Percentiles rank a stretch among this genome's conserved stretches.
Evolutionary conservation across 2,797 vertebrate genomes (phyloP).

Genomic region (Graptemys geographica): DNA sequence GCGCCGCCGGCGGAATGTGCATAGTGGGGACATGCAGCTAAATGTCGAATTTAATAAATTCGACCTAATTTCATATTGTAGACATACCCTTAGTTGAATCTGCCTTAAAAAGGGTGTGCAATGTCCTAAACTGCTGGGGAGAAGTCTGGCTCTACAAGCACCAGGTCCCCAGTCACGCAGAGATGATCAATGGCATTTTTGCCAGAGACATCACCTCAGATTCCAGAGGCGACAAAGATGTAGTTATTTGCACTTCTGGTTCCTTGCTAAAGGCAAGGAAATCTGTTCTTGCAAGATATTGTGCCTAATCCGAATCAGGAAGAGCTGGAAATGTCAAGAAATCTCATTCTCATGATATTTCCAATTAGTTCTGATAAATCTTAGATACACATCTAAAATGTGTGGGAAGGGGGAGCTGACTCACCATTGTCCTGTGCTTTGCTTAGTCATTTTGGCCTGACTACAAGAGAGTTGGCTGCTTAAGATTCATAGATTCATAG

Average conservation of each 20-base stretch:
- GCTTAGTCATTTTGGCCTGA: not conserved
- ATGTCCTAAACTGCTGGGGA: not conserved
- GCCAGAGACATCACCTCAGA: fast-evolving
- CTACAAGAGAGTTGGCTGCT: not conserved
- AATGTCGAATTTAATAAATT: too few species aligned
- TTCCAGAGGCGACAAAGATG: fast-evolving
- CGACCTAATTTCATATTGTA: too few species aligned
- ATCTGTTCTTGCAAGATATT: not conserved
- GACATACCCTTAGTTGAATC: too few species aligned
- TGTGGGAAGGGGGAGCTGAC: fast-evolving
- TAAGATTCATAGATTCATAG: too few species aligned
- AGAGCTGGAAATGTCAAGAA: not conserved
- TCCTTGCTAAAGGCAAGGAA: not conserved
- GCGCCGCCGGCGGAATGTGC: too few species aligned
- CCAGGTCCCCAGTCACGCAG: not conserved
- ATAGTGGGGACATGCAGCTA: too few species aligned
- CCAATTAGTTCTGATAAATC: not conserved
- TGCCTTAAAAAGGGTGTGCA: too few species aligned
- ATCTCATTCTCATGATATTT: fast-evolving
- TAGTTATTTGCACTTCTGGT: not conserved
- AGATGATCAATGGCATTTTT: fast-evolving
- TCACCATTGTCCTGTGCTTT: not conserved
- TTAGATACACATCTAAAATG: fast-evolving
- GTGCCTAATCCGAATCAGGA: not conserved
- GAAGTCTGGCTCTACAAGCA: not conserved